Evolutionary conservation across 2,888 invertebrate species (phyloP).

Genomic region (Gerosis bhagava): DNA sequence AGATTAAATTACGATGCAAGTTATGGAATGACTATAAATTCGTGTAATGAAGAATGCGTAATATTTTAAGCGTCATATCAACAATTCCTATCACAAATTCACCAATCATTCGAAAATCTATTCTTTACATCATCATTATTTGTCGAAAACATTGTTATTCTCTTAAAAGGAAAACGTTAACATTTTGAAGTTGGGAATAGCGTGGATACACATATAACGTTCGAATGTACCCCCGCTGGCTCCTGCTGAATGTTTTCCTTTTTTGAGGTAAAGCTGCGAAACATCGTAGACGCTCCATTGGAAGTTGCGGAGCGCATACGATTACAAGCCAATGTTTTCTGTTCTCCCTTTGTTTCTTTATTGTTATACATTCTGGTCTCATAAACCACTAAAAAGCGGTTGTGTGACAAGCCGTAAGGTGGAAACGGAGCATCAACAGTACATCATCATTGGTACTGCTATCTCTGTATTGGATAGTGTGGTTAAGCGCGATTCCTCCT

Average conservation of each 20-base stretch:
- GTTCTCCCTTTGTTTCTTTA: conserved; percentile 51
- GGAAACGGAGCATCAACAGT: conserved; percentile 49
- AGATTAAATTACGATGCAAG: conserved; percentile 12
- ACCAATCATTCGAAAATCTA: conserved; percentile 36
- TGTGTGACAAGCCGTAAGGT: conserved; percentile 59
- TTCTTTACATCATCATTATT: conserved; percentile 31
- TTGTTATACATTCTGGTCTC: conserved; percentile 59
- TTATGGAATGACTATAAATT: conserved; percentile 11
- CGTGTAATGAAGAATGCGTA: conserved; percentile 15
- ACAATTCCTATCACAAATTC: conserved; percentile 28
- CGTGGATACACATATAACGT: conserved; percentile 60
- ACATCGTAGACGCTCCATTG: conserved; percentile 65
- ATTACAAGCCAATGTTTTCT: conserved; percentile 62
- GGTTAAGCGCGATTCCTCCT: conserved; percentile 54
- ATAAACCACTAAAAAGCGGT: conserved; percentile 59
- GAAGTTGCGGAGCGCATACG: conserved; percentile 75
- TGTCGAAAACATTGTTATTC: conserved; percentile 62
- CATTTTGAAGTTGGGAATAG: conserved; percentile 47
- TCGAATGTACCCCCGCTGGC: conserved; percentile 65
- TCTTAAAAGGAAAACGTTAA: conserved; percentile 64
- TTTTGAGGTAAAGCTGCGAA: conserved; percentile 50
- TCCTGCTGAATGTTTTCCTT: conserved; percentile 62
- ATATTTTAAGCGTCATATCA: conserved; percentile 35
- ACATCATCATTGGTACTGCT: conserved; percentile 34
- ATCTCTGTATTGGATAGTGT: conserved; percentile 43